phyloP scores from a whole-genome alignment of 2,888 invertebrate genomes.

The Tenthredo livida region DNA sequence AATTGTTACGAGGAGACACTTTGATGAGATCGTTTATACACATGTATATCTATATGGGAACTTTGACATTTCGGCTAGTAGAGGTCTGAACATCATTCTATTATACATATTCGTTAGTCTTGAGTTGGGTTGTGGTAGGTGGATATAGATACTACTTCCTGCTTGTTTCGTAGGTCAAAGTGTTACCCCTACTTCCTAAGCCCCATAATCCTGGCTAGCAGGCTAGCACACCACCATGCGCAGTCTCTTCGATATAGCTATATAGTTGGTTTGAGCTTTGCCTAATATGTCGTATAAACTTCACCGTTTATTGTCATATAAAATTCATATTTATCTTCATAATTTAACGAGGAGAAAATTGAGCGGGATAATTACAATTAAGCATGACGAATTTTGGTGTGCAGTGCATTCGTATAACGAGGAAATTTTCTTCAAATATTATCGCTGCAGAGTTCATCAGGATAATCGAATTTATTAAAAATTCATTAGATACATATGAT shows the following conservation, averaged over 20 bases:
- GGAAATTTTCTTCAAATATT: background rate
- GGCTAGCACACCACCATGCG: background rate
- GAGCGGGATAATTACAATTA: too few species aligned
- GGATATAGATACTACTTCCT: background rate
- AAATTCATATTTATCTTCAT: background rate
- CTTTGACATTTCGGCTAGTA: conserved; percentile 16
- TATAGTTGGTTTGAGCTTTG: background rate
- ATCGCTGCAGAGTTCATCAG: background rate
- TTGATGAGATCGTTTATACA: background rate
- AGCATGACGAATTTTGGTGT: too few species aligned
- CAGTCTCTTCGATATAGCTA: background rate
- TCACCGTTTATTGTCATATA: background rate
- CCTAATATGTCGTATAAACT: background rate
- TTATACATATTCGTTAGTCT: conserved; percentile 26
- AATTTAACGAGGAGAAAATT: background rate
- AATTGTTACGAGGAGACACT: background rate
- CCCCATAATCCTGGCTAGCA: background rate
- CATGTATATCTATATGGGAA: background rate
- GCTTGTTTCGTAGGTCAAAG: conserved; percentile 27
- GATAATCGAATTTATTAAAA: background rate
- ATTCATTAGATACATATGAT: background rate
- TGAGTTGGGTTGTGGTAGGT: background rate
- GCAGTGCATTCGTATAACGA: too few species aligned
- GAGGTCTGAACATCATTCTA: conserved; percentile 12
- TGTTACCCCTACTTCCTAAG: conserved; percentile 8